These are phyloP conservation scores for Palythoa heliodiscus DNA, from an alignment of 92 coral and sea anemone genomes.

Conservation along the genomic window DNA sequence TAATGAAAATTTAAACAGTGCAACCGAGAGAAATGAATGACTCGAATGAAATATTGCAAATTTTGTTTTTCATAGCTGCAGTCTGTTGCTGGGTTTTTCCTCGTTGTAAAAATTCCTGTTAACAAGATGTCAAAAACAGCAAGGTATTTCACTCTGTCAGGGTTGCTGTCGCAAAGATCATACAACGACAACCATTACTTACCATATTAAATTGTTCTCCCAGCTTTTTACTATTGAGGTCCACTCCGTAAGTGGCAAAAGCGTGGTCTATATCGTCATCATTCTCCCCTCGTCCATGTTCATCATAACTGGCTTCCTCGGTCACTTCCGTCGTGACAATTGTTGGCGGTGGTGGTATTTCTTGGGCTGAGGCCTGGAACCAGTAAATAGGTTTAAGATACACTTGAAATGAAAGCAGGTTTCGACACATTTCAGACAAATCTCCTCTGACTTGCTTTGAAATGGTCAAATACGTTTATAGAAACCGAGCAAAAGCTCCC, in stretches of 20 bases:
- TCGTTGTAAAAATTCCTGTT: too few species aligned
- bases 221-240: slow-evolving; percentile 47
- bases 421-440: background rate
- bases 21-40: too few species aligned
- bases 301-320: slow-evolving; percentile 20
- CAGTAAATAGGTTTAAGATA: background rate
- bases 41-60: too few species aligned
- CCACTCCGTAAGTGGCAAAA: slow-evolving; percentile 75
- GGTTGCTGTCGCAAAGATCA: too few species aligned
- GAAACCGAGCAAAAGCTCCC: too few species aligned
- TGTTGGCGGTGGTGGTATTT: slow-evolving; percentile 46
- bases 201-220: slow-evolving; percentile 73
- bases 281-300: slow-evolving; percentile 41
- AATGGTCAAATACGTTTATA: too few species aligned
- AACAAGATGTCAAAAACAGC: too few species aligned
- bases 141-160: too few species aligned
- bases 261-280: slow-evolving; percentile 86
- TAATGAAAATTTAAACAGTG: too few species aligned
- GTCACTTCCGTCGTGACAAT: slow-evolving; percentile 63
- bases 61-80: too few species aligned
- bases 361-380: slow-evolving; percentile 1
- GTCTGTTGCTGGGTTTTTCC: too few species aligned
- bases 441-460: too few species aligned
- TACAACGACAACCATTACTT: background rate
- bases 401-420: background rate